phyloP scores from a whole-genome alignment of 2,888 invertebrate species.

The Parelbella ahira region DNA sequence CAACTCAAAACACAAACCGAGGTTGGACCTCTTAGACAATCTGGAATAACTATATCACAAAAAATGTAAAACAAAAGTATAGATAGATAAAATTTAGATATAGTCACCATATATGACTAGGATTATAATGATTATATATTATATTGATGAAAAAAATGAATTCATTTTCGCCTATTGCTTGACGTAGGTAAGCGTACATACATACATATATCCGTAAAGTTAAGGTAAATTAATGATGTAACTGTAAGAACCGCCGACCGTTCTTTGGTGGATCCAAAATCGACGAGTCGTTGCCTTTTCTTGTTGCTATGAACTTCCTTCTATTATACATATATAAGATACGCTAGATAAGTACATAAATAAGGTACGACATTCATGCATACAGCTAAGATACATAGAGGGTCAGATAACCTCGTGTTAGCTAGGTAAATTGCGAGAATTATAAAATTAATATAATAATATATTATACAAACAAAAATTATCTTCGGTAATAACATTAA shows the following conservation, averaged over 20 bases:
- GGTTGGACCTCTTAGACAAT: conserved; percentile 51
- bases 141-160: conserved; percentile 39
- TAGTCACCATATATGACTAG: conserved; percentile 50
- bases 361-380: conserved; percentile 47
- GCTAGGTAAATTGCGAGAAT: conserved; percentile 68
- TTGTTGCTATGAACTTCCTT: conserved; percentile 60
- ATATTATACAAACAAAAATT: conserved; percentile 59
- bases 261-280: conserved; percentile 30
- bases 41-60: conserved; percentile 47
- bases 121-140: conserved; percentile 44
- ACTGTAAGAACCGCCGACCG: conserved; percentile 34
- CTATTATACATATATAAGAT: conserved; percentile 45
- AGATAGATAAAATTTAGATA: conserved; percentile 74
- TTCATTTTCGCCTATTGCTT: conserved; percentile 63
- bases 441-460: too few relatives aligned
- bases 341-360: conserved; percentile 39
- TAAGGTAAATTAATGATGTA: conserved; percentile 37
- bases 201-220: conserved; percentile 53
- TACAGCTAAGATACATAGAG: conserved; percentile 36
- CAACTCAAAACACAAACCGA: conserved; percentile 34
- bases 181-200: conserved; percentile 45
- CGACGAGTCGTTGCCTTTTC: conserved; percentile 57
- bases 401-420: conserved; percentile 35
- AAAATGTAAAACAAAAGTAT: conserved; percentile 49
- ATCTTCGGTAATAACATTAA: conserved; percentile 42